Base-by-base conservation (phyloP, 2,113 vertebrate genomes). In the Scophthalmus maximus region DNA sequence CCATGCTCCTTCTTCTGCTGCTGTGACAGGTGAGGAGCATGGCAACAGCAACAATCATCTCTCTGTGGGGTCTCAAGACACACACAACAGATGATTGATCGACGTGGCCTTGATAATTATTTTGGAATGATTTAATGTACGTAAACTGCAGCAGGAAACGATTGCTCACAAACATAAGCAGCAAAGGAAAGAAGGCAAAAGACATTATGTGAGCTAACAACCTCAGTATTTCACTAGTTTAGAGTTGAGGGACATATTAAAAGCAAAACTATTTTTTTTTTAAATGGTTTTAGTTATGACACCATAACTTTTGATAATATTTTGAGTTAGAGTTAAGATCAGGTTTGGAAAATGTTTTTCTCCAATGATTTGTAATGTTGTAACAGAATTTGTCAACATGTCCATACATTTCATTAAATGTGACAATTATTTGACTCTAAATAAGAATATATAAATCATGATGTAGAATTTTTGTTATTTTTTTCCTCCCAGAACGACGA, bases 1-100 rank as follows among this genome's bases (percentile, higher is more conserved):
- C 87, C 94, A 2, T 98, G 96, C 91, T 95, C 96, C 4, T 72
- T 96, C 63, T 94, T 96, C 86, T 97, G 96, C 92, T 98, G 97
- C 82, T 93, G 91, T 70, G 94, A 95, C 89, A 91, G 95, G 96
- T 97, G 68, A 76, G 63, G 23, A 50, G 46, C 9, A 60, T n/a
- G 17, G 7, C 8, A 27, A 7, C 26, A 17, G 4, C n/a, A n/a
- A n/a, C n/a, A n/a, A n/a, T n/a, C n/a, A n/a, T 11, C 30, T 34
- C 15, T 32, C 9, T 32, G 27, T 32, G 52, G 23, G 8, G 36
- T n/a, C 11, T 8, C 18, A 17, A 4, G 17, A 32, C 14, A 32
- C 2, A 30, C 17, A 20, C 9, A 5, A 32, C 42, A 46, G 18
- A 46, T n/a, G 18, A 46, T 11, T 55, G 52, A 29, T 32, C 8